phyloP scores from a whole-genome alignment of 1,140 invertebrate genomes.

The Cydia amplana region DNA sequence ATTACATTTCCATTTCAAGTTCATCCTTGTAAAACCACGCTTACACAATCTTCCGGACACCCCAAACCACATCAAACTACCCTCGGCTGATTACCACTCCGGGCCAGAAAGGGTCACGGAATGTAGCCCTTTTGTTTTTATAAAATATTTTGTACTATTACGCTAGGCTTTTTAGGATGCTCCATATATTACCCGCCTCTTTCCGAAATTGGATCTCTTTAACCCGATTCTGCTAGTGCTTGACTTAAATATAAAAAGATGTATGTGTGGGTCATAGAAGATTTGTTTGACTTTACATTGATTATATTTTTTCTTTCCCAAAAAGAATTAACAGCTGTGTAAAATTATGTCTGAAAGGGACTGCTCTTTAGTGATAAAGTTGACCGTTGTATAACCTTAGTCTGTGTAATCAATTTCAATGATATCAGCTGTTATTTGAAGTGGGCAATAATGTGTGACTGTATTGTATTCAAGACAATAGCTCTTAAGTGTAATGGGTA shows the following conservation, averaged over 20 bases:
- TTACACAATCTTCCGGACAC: background rate
- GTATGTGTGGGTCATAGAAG: background rate
- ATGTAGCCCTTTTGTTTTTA: conserved; percentile 20
- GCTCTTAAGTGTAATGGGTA: no score
- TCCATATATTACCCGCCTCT: conserved; percentile 14
- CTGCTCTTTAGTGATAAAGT: no score
- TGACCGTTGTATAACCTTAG: no score
- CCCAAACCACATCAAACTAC: conserved; percentile 29
- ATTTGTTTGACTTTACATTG: background rate
- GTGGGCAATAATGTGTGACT: no score
- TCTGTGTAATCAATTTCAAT: no score
- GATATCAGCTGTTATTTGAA: no score
- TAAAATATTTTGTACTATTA: conserved; percentile 30
- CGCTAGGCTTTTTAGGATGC: conserved; percentile 9
- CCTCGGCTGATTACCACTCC: conserved; percentile 12
- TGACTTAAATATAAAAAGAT: background rate
- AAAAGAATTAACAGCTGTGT: background rate
- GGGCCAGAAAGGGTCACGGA: background rate
- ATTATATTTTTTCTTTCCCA: background rate
- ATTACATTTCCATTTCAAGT: conserved; percentile 11
- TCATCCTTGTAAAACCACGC: background rate
- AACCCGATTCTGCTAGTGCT: conserved; percentile 10
- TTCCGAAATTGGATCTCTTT: conserved; percentile 24
- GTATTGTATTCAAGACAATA: no score
- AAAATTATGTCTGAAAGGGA: background rate